phyloP scores from a whole-genome alignment of 2,113 vertebrate species.

The Scophthalmus maximus region DNA sequence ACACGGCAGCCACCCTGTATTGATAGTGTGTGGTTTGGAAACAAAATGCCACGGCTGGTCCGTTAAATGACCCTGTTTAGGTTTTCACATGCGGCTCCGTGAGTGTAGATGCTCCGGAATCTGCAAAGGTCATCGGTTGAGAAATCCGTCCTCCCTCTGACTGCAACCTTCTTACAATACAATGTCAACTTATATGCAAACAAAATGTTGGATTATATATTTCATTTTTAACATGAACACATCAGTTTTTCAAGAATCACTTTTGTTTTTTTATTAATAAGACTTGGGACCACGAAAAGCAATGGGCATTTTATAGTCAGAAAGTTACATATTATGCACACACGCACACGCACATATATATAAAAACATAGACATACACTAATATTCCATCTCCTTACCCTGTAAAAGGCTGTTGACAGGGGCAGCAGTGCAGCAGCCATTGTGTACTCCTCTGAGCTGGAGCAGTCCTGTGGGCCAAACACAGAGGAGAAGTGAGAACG shows the following conservation, averaged over 20 bases:
- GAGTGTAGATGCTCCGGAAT: slow-evolving; percentile 11
- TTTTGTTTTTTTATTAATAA: neutral
- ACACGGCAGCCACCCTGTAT: slow-evolving; percentile 15
- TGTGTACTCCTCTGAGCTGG: slow-evolving; percentile 93
- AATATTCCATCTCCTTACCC: slow-evolving; percentile 86
- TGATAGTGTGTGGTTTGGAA: slow-evolving; percentile 34
- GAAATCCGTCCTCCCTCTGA: neutral
- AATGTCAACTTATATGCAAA: neutral
- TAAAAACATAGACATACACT: neutral
- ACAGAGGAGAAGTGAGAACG: slow-evolving; percentile 47
- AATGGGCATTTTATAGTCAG: too few relatives aligned
- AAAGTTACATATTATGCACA: neutral
- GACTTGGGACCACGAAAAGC: too few relatives aligned
- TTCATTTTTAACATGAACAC: neutral
- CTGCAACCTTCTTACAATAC: neutral
- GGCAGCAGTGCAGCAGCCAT: slow-evolving; percentile 94
- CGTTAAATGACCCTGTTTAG: slow-evolving; percentile 1
- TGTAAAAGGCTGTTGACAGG: slow-evolving; percentile 94
- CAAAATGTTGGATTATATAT: neutral
- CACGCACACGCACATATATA: neutral
- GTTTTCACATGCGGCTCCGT: slow-evolving; percentile 13
- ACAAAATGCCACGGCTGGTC: slow-evolving; percentile 29
- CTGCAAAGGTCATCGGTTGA: slow-evolving; percentile 34
- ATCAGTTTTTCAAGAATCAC: neutral
- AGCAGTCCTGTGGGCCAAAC: slow-evolving; percentile 91